phyloP scores from a whole-genome alignment of 2,113 vertebrate species.

The Bubo blakistoni region DNA sequence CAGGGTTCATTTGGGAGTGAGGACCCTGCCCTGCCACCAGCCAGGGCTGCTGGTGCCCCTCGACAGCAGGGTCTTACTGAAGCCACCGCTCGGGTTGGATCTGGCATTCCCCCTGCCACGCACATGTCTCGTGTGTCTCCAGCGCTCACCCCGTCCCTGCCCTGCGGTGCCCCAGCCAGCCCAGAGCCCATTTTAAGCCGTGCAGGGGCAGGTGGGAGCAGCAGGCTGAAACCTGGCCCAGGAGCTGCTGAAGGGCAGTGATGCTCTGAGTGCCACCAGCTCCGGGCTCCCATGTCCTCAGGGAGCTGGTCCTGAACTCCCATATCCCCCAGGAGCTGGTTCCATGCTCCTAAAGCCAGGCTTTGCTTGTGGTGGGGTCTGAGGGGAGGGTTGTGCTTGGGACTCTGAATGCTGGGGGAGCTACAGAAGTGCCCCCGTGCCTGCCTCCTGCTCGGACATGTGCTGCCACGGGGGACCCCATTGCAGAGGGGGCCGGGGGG shows the following conservation, averaged over 20 bases:
- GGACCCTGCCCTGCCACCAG: not conserved
- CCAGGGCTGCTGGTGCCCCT: not conserved
- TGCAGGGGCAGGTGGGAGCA: not conserved
- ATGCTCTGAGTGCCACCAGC: fast-evolving
- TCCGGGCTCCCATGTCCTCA: not conserved
- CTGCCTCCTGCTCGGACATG: not conserved
- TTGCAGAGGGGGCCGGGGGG: not conserved
- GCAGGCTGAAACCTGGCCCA: not conserved
- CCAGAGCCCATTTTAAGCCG: not conserved
- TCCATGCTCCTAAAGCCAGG: not conserved
- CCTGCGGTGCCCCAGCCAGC: not conserved
- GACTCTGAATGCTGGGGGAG: not conserved
- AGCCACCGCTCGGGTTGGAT: fast-evolving
- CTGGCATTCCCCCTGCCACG: not conserved
- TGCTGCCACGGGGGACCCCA: not conserved
- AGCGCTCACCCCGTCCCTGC: not conserved
- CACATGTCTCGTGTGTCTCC: fast-evolving
- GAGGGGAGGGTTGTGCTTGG: not conserved
- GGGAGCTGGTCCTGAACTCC: not conserved
- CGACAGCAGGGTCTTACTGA: not conserved
- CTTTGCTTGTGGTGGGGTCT: not conserved
- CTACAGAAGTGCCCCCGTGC: not conserved
- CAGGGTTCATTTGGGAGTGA: not conserved
- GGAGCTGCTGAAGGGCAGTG: not conserved
- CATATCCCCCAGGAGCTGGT: not conserved